phyloP scores from a whole-genome alignment of 2,797 vertebrate genomes.

The Rhinichthys osculus region DNA sequence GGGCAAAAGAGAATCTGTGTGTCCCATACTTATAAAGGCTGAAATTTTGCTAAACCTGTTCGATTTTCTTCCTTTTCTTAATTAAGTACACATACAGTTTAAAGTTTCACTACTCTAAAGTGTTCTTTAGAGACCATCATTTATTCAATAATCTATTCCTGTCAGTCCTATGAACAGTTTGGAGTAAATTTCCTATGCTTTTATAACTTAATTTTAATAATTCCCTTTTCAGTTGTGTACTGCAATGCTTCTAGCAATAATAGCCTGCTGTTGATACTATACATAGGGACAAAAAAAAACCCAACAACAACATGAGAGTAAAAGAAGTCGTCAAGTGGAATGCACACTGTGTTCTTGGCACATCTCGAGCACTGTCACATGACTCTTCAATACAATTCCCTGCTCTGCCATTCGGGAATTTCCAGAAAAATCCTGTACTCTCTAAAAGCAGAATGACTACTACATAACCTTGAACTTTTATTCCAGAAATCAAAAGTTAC shows the following conservation, averaged over 20 bases:
- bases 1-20: not conserved
- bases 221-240: not conserved
- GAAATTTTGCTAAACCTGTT: not conserved
- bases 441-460: not conserved
- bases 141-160: not conserved
- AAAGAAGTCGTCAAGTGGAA: not conserved
- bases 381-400: slow-evolving; percentile 51
- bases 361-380: slow-evolving; percentile 63
- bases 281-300: not conserved
- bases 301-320: not conserved
- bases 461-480: not conserved
- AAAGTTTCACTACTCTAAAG: not conserved
- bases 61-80: not conserved
- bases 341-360: slow-evolving; percentile 40
- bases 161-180: not conserved
- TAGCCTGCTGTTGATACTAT: not conserved
- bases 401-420: not conserved
- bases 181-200: not conserved
- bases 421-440: not conserved
- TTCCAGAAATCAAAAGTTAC: not conserved
- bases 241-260: not conserved
- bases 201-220: not conserved
- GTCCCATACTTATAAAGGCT: not conserved
- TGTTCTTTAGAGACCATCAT: not conserved
- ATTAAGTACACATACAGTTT: not conserved